Base-by-base conservation (phyloP, 2,113 vertebrate genomes). In the Thamnaconus septentrionalis region DNA sequence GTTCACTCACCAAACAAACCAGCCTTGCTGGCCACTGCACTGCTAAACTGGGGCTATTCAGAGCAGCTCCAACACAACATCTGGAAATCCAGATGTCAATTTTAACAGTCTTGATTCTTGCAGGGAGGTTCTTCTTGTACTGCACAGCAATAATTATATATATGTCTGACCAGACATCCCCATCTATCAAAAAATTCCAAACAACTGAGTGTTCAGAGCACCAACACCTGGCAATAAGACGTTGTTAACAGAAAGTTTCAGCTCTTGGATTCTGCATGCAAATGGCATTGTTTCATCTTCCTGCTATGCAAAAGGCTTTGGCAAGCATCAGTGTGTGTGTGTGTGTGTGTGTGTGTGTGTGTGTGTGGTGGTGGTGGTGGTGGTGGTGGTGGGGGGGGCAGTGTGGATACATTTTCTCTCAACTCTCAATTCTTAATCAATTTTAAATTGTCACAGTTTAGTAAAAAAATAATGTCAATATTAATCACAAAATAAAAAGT, bases 1-100 rank as follows among this genome's bases (percentile, higher is more conserved):
- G 18, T 31, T 52, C 78, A 59, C 75, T 4, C 76, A 31, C 79
- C 61, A 66, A 61, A 63, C 66, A 77, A 83, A 86, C 82, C 71
- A 46, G 80, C 74, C 67, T 50, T 48, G 58, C 73, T 40, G 64
- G 59, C 18, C 18, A 31, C 18, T 31, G 18, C 18, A 31, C 51
- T 46, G 56, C n/a, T 45, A 51, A 78, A 50, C 48, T 1, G 52
- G 18, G 18, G 18, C 18, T 31, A 55, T 40, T 45, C 46, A 62
- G 59, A 61, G 40, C 50, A 46, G 61, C 48, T 54, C 2, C 7
- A 10, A 46, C 10, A 46, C 41, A 45, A 61, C 53, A 58, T 62
- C 56, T 65, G 41, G 52, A 69, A 65, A 72, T 56, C 64, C 52
- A 45, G 53, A 68, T 3, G n/a, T 43, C 47, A 40, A 44, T 56